These are phyloP conservation scores for Acromyrmex echinatior DNA, from an alignment of 1,140 invertebrate species.

Conservation along the genomic window DNA sequence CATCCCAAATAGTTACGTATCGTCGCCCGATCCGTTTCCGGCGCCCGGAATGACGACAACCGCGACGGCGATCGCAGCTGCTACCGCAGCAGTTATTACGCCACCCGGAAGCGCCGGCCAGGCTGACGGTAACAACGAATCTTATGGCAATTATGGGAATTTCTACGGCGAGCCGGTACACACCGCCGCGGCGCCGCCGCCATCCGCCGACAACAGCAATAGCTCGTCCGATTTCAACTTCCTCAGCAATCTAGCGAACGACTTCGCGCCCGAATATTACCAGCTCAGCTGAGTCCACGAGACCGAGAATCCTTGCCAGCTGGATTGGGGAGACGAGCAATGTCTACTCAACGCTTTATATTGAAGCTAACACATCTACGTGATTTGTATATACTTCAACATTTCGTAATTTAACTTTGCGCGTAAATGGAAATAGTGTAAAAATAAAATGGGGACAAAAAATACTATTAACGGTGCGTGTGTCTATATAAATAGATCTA, in stretches of 20 bases:
- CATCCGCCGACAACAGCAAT: slow-evolving; percentile 93
- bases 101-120: slow-evolving; percentile 87
- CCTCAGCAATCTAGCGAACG: slow-evolving; percentile 95
- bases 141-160: slow-evolving; percentile 90
- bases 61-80: slow-evolving; percentile 87
- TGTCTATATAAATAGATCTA: not conserved
- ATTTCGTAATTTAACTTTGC: slow-evolving; percentile 20
- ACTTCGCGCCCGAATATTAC: slow-evolving; percentile 96
- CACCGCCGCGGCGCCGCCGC: slow-evolving; percentile 84
- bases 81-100: slow-evolving; percentile 88
- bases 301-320: slow-evolving; percentile 78
- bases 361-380: slow-evolving; percentile 68
- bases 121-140: slow-evolving; percentile 87
- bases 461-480: not conserved
- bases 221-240: slow-evolving; percentile 97
- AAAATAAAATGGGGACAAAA: not conserved
- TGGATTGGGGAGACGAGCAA: slow-evolving; percentile 85
- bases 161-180: slow-evolving; percentile 89
- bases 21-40: slow-evolving; percentile 86
- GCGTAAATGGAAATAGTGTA: slow-evolving; percentile 40
- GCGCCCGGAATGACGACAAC: slow-evolving; percentile 86
- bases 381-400: slow-evolving; percentile 59
- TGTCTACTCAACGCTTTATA: slow-evolving; percentile 84
- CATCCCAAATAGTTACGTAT: slow-evolving; percentile 85
- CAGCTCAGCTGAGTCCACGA: slow-evolving; percentile 89